phyloP scores from a whole-genome alignment of 2,888 invertebrate species.

The Sinodicranocentrus sp. region DNA sequence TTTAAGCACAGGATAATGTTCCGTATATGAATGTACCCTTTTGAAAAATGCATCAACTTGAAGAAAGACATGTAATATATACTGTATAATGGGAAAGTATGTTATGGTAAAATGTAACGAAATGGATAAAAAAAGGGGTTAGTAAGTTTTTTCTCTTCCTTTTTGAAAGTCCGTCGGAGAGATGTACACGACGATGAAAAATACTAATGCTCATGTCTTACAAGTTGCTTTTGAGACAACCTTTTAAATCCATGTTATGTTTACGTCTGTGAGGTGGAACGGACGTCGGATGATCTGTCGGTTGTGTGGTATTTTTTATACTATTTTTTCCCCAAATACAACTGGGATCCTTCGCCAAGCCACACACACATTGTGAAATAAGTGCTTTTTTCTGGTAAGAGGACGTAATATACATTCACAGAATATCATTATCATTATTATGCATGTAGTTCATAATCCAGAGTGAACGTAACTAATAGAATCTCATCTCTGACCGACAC shows the following conservation, averaged over 20 bases:
- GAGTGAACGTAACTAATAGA: slow-evolving; percentile 63
- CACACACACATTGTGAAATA: slow-evolving; percentile 7
- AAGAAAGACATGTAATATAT: slow-evolving; percentile 39
- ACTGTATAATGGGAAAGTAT: background rate
- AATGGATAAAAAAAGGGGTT: slow-evolving; percentile 42
- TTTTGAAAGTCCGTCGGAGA: slow-evolving; percentile 37
- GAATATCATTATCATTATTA: slow-evolving; percentile 62
- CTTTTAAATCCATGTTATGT: slow-evolving; percentile 63
- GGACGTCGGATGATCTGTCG: slow-evolving; percentile 49
- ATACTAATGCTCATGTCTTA: slow-evolving; percentile 43
- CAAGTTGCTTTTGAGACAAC: slow-evolving; percentile 41
- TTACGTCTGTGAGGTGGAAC: slow-evolving; percentile 51
- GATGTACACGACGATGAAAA: slow-evolving; percentile 27
- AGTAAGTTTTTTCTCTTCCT: slow-evolving; percentile 21
- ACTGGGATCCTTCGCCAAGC: slow-evolving; percentile 17
- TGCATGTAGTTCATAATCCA: slow-evolving; percentile 62
- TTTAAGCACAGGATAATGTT: slow-evolving; percentile 17
- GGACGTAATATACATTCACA: slow-evolving; percentile 34
- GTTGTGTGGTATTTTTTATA: slow-evolving; percentile 61
- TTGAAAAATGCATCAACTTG: slow-evolving; percentile 30
- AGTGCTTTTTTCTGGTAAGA: slow-evolving; percentile 12
- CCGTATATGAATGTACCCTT: background rate
- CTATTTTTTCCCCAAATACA: slow-evolving; percentile 29
- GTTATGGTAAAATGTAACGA: slow-evolving; percentile 16
- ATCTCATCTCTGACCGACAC: slow-evolving; percentile 69